phyloP scores from a whole-genome alignment of 2,888 invertebrate genomes.

The Heliconius erato region DNA sequence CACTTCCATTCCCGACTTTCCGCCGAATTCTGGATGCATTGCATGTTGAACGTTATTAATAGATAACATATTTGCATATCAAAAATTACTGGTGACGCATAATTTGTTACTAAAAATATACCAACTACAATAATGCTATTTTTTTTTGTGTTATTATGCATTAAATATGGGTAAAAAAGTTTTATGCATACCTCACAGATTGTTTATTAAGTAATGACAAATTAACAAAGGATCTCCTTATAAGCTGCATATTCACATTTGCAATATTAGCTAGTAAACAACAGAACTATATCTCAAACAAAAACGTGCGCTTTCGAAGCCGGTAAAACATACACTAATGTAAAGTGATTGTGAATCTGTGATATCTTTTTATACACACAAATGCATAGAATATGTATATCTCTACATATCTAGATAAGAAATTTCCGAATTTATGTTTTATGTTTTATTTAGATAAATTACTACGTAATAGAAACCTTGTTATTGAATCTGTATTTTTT shows the following conservation, averaged over 20 bases:
- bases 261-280: neutral
- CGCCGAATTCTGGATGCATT: too few species aligned
- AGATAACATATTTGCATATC: too few species aligned
- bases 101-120: neutral
- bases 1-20: too few species aligned
- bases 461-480: neutral
- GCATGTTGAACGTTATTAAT: neutral
- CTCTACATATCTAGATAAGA: neutral
- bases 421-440: too few species aligned
- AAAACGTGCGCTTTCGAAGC: neutral
- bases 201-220: neutral
- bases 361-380: neutral
- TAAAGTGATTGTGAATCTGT: neutral
- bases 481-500: neutral
- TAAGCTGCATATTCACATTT: slow-evolving; percentile 1
- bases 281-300: neutral
- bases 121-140: neutral
- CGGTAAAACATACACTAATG: neutral
- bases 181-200: neutral
- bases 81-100: neutral
- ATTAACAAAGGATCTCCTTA: neutral
- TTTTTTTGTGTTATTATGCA: too few species aligned
- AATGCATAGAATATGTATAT: neutral
- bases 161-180: neutral
- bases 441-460: neutral